These are phyloP conservation scores for Entomobrya multifasciata DNA, from an alignment of 2,888 invertebrate genomes.

Conservation along the genomic window DNA sequence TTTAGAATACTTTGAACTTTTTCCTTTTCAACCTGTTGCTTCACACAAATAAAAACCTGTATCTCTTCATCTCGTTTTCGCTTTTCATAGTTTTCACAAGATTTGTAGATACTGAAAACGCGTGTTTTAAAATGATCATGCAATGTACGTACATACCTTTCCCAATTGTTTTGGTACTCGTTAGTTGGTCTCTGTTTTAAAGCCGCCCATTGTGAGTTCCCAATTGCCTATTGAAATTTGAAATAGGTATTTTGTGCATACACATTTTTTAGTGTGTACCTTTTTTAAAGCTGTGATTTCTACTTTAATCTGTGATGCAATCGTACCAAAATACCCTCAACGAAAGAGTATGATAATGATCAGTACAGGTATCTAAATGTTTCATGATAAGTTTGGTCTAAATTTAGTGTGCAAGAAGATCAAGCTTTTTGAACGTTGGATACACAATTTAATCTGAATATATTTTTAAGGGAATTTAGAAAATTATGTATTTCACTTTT, in stretches of 20 bases:
- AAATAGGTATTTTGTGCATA: constrained; percentile 3
- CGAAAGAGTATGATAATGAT: constrained; percentile 45
- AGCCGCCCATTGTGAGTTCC: constrained; percentile 62
- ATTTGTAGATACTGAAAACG: neutral
- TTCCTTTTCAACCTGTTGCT: constrained; percentile 31
- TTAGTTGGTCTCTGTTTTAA: constrained; percentile 8
- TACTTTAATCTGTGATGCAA: constrained; percentile 19
- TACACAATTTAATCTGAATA: neutral
- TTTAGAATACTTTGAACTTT: too few relatives aligned
- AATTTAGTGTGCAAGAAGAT: neutral
- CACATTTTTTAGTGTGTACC: too few relatives aligned
- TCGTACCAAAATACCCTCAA: constrained; percentile 13
- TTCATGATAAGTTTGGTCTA: neutral
- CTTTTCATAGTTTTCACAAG: neutral
- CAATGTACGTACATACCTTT: neutral
- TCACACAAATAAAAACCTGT: neutral
- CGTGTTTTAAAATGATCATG: neutral
- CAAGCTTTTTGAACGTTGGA: neutral
- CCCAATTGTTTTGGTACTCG: neutral
- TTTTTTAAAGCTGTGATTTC: constrained; percentile 14
- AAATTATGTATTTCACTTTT: neutral
- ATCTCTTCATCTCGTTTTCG: neutral
- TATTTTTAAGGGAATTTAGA: neutral
- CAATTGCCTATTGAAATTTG: constrained; percentile 54
- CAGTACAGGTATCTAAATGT: constrained; percentile 35